Base-by-base conservation (phyloP, 2,888 invertebrate species). In the Ptilodon capucinus region DNA sequence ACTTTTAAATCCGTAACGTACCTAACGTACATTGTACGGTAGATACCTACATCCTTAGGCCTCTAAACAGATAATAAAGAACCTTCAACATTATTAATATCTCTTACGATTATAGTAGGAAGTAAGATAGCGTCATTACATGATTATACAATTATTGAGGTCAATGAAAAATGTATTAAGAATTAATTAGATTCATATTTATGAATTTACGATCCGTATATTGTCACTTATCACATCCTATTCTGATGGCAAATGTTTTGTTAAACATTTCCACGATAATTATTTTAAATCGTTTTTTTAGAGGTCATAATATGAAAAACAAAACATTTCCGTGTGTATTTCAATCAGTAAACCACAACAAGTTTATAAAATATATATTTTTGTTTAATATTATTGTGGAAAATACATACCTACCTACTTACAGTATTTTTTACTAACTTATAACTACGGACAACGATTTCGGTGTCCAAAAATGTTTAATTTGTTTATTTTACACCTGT, bases 121-220 rank as follows among this genome's bases (percentile, higher is more conserved):
- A 76, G 71, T 73, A 48, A 62, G 65, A 74, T 73, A 69, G 60
- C 68, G 55, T 62, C 57, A 59, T 56, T 61, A 67, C 51, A 44
- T 59, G 62, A 66, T 67, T 64, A 63, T 60, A 48, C 58, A 62
- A 70, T 74, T n/a, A n/a, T n/a, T 67, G 67, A 60, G 76, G 76
- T 76, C 76, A 76, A 68, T 74, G 76, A 72, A 69, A 76, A 71
- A 59, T 25, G 32, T 36, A 36, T 36, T 19, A 17, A 39, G 39
- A 21, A 39, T 21, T 39, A 39, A 39, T 39, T 13, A 21, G 36
- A 36, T 36, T 18, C 18, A 18, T 36, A 9, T n/a, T 17, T 18
- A 36, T 18, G 4, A 34, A 34, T 17, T 36, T 18, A 18, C 7
- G 19, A 14, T 5, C 19, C 35, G 30, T 23, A 40, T 38, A 52